Percentiles rank a stretch among this genome's conserved stretches.
These are phyloP conservation scores for Drosophila obscura DNA, from an alignment of 1,140 invertebrate genomes.

Conservation along the genomic window DNA sequence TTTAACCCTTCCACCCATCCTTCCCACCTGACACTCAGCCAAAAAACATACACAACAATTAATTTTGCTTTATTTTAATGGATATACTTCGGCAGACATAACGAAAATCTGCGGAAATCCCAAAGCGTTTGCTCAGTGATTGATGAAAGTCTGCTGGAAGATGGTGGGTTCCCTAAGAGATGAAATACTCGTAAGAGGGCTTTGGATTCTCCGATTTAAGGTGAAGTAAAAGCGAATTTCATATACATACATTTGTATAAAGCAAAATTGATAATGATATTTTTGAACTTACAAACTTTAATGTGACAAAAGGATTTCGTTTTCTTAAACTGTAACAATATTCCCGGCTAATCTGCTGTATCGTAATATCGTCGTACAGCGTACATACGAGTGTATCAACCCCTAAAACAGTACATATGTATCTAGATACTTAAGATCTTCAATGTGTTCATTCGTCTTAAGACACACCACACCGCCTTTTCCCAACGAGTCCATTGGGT, in stretches of 20 bases:
- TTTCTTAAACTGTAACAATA: no score
- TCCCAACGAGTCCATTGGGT: constrained; percentile 71
- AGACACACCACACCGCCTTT: constrained; percentile 33
- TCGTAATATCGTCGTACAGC: no score
- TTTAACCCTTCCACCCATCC: constrained; percentile 20
- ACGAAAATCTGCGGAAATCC: constrained; percentile 50
- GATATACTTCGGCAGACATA: constrained; percentile 63
- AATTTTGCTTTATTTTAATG: constrained; percentile 79
- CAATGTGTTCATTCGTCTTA: constrained; percentile 18
- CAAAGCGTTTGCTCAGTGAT: constrained; percentile 43
- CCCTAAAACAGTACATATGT: no score
- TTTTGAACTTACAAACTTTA: no score
- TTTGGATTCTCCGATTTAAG: no score
- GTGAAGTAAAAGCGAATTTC: no score
- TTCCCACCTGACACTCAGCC: constrained; percentile 20
- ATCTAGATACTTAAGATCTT: no score
- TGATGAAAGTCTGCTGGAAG: constrained; percentile 47
- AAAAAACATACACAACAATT: constrained; percentile 64
- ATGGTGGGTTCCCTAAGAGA: neutral
- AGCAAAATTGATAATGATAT: no score
- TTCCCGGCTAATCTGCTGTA: no score
- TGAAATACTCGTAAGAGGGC: neutral
- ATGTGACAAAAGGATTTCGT: no score
- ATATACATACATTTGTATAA: no score
- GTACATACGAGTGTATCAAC: no score